Conservation (phyloP, 1,140 invertebrate species). For the Solen grandis region DNA sequence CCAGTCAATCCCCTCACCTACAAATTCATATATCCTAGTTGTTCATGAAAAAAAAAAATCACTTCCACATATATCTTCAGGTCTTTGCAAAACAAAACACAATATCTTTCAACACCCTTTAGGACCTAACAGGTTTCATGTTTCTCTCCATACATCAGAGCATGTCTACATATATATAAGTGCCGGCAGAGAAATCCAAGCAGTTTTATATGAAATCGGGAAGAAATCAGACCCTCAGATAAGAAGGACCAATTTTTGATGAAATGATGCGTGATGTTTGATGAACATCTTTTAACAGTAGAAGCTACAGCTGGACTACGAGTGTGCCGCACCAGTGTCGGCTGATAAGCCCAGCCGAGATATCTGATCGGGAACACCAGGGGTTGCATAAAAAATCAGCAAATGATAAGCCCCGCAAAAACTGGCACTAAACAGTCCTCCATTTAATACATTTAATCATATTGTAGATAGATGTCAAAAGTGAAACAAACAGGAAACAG, state of each 20-base stretch:
- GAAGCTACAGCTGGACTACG: slow-evolving; percentile 23
- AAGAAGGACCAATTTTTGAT: slow-evolving; percentile 21
- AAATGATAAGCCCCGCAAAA: slow-evolving; percentile 41
- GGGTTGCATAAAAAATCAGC: slow-evolving; percentile 48
- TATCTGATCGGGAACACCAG: slow-evolving; percentile 38
- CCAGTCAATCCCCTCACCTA: no score
- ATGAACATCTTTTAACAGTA: slow-evolving; percentile 1
- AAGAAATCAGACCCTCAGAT: background rate
- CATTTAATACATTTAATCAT: slow-evolving; percentile 46
- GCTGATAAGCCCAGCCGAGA: slow-evolving; percentile 25
- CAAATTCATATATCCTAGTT: no score
- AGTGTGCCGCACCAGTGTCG: slow-evolving; percentile 18
- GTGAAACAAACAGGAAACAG: no score
- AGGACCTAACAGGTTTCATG: no score
- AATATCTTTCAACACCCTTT: no score
- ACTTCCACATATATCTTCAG: no score
- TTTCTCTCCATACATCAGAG: slow-evolving; percentile 9
- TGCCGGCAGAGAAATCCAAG: no score
- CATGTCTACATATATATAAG: no score
- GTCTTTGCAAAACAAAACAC: no score
- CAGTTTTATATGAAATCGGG: slow-evolving; percentile 43
- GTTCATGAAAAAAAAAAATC: no score
- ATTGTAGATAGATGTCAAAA: slow-evolving; percentile 29
- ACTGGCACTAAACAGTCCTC: slow-evolving; percentile 41
- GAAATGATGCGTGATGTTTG: slow-evolving; percentile 19